Evolutionary conservation across 2,888 invertebrate species (phyloP).

Genomic region (Caenorhabditis imperialis): DNA sequence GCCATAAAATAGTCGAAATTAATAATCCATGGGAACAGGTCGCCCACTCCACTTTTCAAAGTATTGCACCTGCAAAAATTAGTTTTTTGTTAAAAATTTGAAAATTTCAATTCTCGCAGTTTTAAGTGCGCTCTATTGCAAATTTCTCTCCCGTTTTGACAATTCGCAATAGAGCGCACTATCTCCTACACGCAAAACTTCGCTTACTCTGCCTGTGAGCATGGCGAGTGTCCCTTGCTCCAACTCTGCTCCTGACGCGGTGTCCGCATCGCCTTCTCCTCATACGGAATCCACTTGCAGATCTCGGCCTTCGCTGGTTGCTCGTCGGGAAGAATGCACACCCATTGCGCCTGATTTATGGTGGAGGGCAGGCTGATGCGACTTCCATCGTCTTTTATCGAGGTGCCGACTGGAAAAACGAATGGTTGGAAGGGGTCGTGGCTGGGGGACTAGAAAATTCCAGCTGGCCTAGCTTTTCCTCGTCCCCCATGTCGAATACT

Average conservation of each 20-base stretch:
- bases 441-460: too few relatives aligned
- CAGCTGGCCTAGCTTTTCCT: too few relatives aligned
- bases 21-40: conserved; percentile 42
- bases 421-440: not conserved
- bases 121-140: too few relatives aligned
- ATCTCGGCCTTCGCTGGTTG: conserved; percentile 48
- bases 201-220: conserved; percentile 42
- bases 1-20: conserved; percentile 48
- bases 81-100: too few relatives aligned
- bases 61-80: conserved; percentile 36
- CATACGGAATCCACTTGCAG: conserved; percentile 58
- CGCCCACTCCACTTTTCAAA: conserved; percentile 31
- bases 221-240: conserved; percentile 54
- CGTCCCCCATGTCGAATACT: too few relatives aligned
- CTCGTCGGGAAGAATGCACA: conserved; percentile 54
- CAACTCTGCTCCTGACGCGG: conserved; percentile 50
- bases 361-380: conserved; percentile 49
- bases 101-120: too few relatives aligned
- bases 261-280: conserved; percentile 48
- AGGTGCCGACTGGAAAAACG: conserved; percentile 39
- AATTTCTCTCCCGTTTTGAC: too few relatives aligned
- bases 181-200: too few relatives aligned
- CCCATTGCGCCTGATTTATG: conserved; percentile 50
- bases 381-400: conserved; percentile 46
- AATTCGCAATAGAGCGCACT: too few relatives aligned